Percentiles rank a stretch among this genome's conserved stretches.
phyloP scores from a whole-genome alignment of 1,140 invertebrate genomes.

The Leptonema lineaticorne region DNA sequence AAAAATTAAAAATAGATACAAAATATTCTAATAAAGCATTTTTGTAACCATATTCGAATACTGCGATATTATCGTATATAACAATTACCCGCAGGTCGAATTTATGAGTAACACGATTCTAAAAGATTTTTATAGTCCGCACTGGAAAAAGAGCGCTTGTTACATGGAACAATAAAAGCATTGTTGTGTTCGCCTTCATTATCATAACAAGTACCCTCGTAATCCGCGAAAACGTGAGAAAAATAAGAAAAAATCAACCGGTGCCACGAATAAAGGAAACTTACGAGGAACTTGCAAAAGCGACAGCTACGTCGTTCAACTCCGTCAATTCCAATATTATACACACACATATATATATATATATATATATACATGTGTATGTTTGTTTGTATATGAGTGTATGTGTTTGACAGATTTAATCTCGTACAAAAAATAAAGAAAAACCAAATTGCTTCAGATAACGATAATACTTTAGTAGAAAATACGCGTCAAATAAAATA shows the following conservation, averaged over 20 bases:
- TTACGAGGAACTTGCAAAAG: not conserved
- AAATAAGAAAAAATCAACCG: conserved; percentile 15
- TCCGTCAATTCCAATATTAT: conserved; percentile 3
- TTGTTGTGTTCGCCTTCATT: conserved; percentile 19
- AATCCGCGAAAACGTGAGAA: conserved; percentile 16
- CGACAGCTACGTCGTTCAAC: not conserved
- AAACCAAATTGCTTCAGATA: too few species aligned
- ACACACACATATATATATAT: not conserved
- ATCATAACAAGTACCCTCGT: conserved; percentile 16
- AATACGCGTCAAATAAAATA: too few species aligned
- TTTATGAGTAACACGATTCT: not conserved
- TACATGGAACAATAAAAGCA: conserved; percentile 18
- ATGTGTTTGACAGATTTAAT: too few species aligned
- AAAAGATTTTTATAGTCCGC: conserved; percentile 11
- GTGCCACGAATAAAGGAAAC: conserved; percentile 14
- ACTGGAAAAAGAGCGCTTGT: not conserved
- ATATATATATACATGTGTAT: not conserved
- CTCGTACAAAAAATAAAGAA: too few species aligned
- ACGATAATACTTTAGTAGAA: too few species aligned
- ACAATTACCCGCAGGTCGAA: not conserved
- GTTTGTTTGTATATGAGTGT: too few species aligned
- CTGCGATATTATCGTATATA: not conserved
- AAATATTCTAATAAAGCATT: too few species aligned
- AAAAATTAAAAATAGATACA: too few species aligned
- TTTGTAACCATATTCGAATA: not conserved